Percentiles rank a stretch among this genome's conserved stretches.
Conservation (phyloP, 2,797 vertebrate genomes). For the Caiman crocodilus region DNA sequence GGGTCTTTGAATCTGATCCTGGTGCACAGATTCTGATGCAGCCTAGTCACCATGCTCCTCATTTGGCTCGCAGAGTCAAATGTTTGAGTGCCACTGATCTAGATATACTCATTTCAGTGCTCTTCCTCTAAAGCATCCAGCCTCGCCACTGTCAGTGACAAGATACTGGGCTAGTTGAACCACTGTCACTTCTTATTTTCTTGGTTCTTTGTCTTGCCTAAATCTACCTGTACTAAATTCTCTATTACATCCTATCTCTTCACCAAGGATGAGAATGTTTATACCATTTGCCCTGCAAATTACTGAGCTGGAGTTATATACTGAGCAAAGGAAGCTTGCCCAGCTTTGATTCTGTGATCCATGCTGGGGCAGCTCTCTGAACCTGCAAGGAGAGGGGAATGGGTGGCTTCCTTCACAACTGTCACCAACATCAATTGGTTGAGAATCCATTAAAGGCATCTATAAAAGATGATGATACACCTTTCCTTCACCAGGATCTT, state of each 20-base stretch:
- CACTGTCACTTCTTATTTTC: background rate
- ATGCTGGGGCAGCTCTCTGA: background rate
- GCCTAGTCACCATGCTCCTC: too few relatives aligned
- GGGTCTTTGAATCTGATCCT: too few relatives aligned
- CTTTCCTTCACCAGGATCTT: background rate
- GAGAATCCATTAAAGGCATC: background rate
- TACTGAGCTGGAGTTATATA: background rate
- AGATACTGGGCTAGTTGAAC: too few relatives aligned
- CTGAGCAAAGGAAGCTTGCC: background rate
- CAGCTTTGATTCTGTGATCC: background rate
- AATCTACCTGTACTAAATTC: background rate
- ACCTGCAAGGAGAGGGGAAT: background rate
- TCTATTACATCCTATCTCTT: too few relatives aligned
- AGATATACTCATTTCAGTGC: too few relatives aligned
- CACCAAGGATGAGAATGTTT: background rate
- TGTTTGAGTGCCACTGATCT: too few relatives aligned
- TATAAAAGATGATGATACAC: background rate
- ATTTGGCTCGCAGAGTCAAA: too few relatives aligned
- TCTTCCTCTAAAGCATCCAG: too few relatives aligned
- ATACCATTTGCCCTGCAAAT: background rate
- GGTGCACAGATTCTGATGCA: too few relatives aligned
- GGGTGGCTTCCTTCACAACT: background rate
- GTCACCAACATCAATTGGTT: background rate
- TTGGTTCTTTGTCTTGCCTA: background rate
- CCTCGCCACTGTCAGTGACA: too few relatives aligned